Evolutionary conservation across 2,797 vertebrate species (phyloP).

Genomic region (Bucorvus abyssinicus): DNA sequence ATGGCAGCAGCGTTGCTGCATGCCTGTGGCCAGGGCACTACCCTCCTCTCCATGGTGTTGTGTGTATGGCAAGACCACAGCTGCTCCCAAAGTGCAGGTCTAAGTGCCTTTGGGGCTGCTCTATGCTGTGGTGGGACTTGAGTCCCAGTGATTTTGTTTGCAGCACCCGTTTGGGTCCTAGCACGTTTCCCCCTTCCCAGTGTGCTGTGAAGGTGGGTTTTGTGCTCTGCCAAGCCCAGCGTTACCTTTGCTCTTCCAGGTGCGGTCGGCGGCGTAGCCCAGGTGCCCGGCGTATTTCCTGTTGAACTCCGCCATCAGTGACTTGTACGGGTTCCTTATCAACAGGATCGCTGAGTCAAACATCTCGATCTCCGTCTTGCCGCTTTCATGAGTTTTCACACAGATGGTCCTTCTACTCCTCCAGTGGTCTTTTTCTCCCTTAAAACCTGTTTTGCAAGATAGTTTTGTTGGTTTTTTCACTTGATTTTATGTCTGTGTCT

Average conservation of each 20-base stretch:
- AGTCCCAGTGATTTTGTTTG: not conserved
- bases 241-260: constrained; percentile 92
- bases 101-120: not conserved
- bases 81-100: accelerated
- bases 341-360: constrained; percentile 92
- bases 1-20: not conserved
- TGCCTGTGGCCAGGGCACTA: accelerated
- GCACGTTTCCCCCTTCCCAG: not conserved
- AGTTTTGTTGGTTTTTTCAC: not conserved
- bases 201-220: accelerated
- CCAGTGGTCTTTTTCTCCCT: constrained; percentile 99
- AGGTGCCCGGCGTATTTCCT: constrained; percentile 95
- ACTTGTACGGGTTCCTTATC: constrained; percentile 93
- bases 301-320: constrained; percentile 94
- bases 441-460: constrained; percentile 84
- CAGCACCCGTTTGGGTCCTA: accelerated
- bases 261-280: constrained; percentile 89
- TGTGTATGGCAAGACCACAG: accelerated
- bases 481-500: not conserved
- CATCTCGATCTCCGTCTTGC: constrained; percentile 92
- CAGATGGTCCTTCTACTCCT: constrained; percentile 93
- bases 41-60: not conserved
- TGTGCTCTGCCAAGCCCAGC: accelerated
- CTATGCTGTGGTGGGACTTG: accelerated
- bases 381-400: constrained; percentile 96